These are phyloP conservation scores for Trididemnum nubilum DNA, from an alignment of 23 tunicate species.

Conservation along the genomic window DNA sequence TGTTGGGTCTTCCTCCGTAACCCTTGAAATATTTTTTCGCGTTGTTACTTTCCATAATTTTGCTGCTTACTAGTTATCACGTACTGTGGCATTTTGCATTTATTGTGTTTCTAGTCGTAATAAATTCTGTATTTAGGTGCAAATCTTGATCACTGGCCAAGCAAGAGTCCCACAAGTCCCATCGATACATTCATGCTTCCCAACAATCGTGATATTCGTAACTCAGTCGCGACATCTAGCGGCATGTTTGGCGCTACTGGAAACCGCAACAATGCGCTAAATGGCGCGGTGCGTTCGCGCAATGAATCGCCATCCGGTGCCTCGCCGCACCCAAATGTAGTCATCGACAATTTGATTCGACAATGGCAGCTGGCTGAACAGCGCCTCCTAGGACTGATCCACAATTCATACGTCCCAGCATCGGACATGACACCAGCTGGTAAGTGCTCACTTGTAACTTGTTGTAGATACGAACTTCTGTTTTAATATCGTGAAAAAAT, in stretches of 20 bases:
- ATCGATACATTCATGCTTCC: constrained; percentile 29
- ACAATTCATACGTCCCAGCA: constrained; percentile 86
- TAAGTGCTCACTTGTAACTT: too few relatives aligned
- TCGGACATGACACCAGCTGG: constrained; percentile 95
- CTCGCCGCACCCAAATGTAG: constrained; percentile 39
- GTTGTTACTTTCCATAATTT: too few relatives aligned
- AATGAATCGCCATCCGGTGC: constrained; percentile 42
- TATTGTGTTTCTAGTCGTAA: too few relatives aligned
- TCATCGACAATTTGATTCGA: constrained; percentile 68
- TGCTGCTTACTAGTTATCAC: too few relatives aligned
- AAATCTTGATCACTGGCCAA: constrained; percentile 54
- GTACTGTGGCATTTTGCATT: too few relatives aligned
- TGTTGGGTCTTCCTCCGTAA: too few relatives aligned
- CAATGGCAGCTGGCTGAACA: constrained; percentile 84
- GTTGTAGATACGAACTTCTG: background rate
- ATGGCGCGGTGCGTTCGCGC: constrained; percentile 18
- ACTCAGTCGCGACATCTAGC: constrained; percentile 3
- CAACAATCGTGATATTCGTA: constrained; percentile 17
- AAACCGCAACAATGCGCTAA: constrained; percentile 22
- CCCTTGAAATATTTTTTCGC: too few relatives aligned
- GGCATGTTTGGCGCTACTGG: constrained; percentile 33
- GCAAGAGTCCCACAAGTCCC: constrained; percentile 51
- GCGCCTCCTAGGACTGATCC: constrained; percentile 64
- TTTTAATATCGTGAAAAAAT: too few relatives aligned
- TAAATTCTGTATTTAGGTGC: constrained; percentile 8